Evolutionary conservation across 2,888 invertebrate species (phyloP).

Genomic region (Cylloceria caligata): DNA sequence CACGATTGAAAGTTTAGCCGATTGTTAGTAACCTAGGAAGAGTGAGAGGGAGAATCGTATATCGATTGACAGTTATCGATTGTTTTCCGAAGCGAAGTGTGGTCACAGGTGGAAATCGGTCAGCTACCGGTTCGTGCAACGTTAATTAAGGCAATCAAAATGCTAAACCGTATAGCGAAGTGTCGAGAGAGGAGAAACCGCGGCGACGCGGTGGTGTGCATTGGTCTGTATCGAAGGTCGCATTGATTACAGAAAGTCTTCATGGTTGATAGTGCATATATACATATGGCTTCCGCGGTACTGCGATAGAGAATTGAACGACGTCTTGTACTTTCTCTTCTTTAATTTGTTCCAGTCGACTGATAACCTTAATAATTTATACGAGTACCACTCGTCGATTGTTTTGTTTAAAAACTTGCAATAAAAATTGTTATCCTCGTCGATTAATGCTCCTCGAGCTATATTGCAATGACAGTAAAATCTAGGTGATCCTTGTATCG

Average conservation of each 20-base stretch:
- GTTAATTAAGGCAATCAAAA: constrained; percentile 61
- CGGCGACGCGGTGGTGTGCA: constrained; percentile 21
- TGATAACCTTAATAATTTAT: not conserved
- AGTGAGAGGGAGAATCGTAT: not conserved
- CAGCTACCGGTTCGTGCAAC: constrained; percentile 46
- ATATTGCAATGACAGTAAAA: constrained; percentile 1
- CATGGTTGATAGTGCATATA: constrained; percentile 17
- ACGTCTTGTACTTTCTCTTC: not conserved
- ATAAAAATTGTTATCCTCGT: not conserved
- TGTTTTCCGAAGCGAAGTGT: constrained; percentile 41
- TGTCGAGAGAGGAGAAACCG: constrained; percentile 16
- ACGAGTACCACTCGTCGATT: not conserved
- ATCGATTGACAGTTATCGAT: constrained; percentile 34
- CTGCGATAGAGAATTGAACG: not conserved
- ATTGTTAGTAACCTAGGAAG: constrained; percentile 41
- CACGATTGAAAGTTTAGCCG: constrained; percentile 52
- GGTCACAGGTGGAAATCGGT: constrained; percentile 50
- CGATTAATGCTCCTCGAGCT: constrained; percentile 13
- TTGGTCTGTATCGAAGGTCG: constrained; percentile 47
- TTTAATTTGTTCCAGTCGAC: not conserved
- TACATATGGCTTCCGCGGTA: not conserved
- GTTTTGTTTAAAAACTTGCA: not conserved
- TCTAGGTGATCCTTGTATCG: not conserved
- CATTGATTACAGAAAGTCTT: constrained; percentile 37
- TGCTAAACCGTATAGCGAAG: constrained; percentile 44